Percentiles rank a stretch among this genome's conserved stretches.
These are phyloP conservation scores for Hestina assimilis DNA, from an alignment of 1,140 invertebrate species.

Conservation along the genomic window DNA sequence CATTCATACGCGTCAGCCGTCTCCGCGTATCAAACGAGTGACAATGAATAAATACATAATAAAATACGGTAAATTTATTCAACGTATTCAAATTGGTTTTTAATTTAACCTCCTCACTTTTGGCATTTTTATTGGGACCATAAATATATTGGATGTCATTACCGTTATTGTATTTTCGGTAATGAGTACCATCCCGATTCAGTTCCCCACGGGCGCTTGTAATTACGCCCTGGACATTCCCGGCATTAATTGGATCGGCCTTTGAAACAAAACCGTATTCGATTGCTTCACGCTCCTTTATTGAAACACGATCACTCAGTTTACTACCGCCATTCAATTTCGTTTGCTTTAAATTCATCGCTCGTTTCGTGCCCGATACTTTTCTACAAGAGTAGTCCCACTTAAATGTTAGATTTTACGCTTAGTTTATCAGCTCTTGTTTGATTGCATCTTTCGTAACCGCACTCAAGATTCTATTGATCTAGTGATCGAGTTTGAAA, in stretches of 20 bases:
- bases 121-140: slow-evolving; percentile 28
- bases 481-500: slow-evolving; percentile 44
- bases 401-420: slow-evolving; percentile 34
- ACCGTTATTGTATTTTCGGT: slow-evolving; percentile 34
- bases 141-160: slow-evolving; percentile 34
- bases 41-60: slow-evolving; percentile 25
- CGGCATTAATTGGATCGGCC: slow-evolving; percentile 46
- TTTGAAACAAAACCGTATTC: slow-evolving; percentile 42
- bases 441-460: slow-evolving; percentile 3
- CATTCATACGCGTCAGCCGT: background rate
- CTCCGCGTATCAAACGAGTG: background rate
- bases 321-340: slow-evolving; percentile 40
- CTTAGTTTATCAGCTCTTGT: slow-evolving; percentile 34
- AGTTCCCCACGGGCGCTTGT: slow-evolving; percentile 31
- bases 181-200: slow-evolving; percentile 35
- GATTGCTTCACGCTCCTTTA: slow-evolving; percentile 33
- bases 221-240: slow-evolving; percentile 42
- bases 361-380: slow-evolving; percentile 27
- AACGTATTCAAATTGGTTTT: slow-evolving; percentile 29
- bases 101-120: slow-evolving; percentile 25
- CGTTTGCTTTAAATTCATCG: slow-evolving; percentile 33
- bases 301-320: slow-evolving; percentile 49
- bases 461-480: slow-evolving; percentile 25
- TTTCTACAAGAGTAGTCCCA: slow-evolving; percentile 9
- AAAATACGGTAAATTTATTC: slow-evolving; percentile 19